Evolutionary conservation across 1,140 invertebrate genomes (phyloP), one percentile per base, ranked within the genome.

Genomic region (Holotrichia oblita): DNA sequence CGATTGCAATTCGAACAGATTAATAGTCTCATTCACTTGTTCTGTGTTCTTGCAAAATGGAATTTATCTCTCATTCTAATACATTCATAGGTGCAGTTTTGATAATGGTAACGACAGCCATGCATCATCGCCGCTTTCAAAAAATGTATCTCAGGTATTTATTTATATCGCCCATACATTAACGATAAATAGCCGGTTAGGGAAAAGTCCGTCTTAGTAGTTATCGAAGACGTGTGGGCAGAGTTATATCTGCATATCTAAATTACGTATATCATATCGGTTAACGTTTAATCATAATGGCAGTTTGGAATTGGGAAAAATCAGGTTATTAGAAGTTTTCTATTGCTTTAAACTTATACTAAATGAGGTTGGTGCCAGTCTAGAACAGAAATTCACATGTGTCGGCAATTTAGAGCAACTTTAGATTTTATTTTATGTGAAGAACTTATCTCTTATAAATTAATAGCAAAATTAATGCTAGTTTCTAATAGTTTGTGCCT

Each of bases 11-110:
- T 74, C 34, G 34, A 40, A 40, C 34, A 74, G 73, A 74, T 74
- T 74, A 74, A 74, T 74, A 40, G 41, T 10, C 73, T 74, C 73
- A 41, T 74, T 74, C 73, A 74, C 73, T 74, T 74, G 73, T 34
- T 69, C 17, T 34, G 41, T 41, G 41, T 34, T 41, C 40, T 74
- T 74, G 73, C 73, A 74, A 41, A 74, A 74, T 22, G 41, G 41
- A 74, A 74, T 74, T 41, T 41, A 74, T 74, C 27, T 74, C 41
- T 40, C 73, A 42, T 42, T 74, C 73, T 8, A 17, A 41, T 74
- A 40, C 34, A 69, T 69, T 48, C 44, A 74, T 74, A 20, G 73
- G 73, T 74, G 73, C 73, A 74, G 73, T 74, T 74, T 74, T 74
- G 73, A 74, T 74, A 74, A 42, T 74, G 61, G 61, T 34, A 74